Percentiles rank a stretch among this genome's conserved stretches.
These are phyloP conservation scores for Aphidius colemani DNA, from an alignment of 2,888 invertebrate genomes.

Conservation along the genomic window DNA sequence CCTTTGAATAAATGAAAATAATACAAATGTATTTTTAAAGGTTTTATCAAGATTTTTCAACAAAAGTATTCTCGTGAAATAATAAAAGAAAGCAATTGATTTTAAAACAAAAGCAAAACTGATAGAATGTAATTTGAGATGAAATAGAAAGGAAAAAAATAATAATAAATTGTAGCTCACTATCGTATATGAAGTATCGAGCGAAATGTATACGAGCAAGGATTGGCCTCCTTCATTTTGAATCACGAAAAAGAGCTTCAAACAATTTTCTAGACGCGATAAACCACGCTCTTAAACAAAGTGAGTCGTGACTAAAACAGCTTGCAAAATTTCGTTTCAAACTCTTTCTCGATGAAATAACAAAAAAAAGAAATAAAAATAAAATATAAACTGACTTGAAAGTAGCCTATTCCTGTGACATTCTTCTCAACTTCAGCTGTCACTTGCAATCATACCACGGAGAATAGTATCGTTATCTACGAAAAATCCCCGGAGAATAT, in stretches of 20 bases:
- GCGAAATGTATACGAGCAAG: slow-evolving; percentile 11
- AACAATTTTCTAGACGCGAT: slow-evolving; percentile 25
- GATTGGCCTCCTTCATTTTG: slow-evolving; percentile 33
- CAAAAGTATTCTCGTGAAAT: too few relatives aligned
- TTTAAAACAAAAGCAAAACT: too few relatives aligned
- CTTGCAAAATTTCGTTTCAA: neutral
- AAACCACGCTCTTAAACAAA: slow-evolving; percentile 27
- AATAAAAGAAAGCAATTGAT: too few relatives aligned
- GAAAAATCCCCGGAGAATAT: slow-evolving; percentile 1
- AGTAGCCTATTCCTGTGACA: neutral
- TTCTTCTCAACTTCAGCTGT: slow-evolving; percentile 36
- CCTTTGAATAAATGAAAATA: too few relatives aligned
- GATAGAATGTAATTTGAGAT: slow-evolving; percentile 4
- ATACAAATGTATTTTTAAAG: too few relatives aligned
- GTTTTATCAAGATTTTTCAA: too few relatives aligned
- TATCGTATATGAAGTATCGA: slow-evolving; percentile 15
- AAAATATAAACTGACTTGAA: too few relatives aligned
- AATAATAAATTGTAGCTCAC: neutral
- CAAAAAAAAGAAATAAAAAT: neutral
- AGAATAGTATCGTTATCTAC: slow-evolving; percentile 31
- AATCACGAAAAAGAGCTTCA: slow-evolving; percentile 33
- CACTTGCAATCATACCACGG: slow-evolving; percentile 40
- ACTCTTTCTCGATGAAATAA: neutral
- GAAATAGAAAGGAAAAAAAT: neutral
- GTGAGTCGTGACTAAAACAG: slow-evolving; percentile 17